phyloP scores from a whole-genome alignment of 1,140 invertebrate genomes.

The Euglossa dilemma region DNA sequence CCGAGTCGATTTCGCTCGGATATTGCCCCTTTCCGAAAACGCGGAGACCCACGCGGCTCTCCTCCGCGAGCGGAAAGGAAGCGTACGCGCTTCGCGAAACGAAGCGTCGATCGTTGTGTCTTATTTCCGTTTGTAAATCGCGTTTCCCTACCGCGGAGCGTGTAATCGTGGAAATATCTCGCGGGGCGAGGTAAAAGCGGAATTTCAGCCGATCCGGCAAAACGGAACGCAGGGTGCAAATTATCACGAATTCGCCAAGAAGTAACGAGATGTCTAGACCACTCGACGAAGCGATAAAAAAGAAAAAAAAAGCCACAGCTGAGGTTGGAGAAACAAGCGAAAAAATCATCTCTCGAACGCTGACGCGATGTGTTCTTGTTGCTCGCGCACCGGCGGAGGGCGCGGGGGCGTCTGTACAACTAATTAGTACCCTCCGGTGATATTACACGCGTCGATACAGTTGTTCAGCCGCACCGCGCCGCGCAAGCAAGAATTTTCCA shows the following conservation, averaged over 20 bases:
- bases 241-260: slow-evolving; percentile 12
- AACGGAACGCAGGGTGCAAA: not conserved
- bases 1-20: too few species aligned
- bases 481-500: slow-evolving; percentile 53
- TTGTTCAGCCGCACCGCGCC: slow-evolving; percentile 42
- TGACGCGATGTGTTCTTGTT: slow-evolving; percentile 34
- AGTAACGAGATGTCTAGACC: slow-evolving; percentile 47
- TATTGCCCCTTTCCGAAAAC: too few species aligned
- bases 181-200: not conserved
- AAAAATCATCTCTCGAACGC: slow-evolving; percentile 40
- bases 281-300: slow-evolving; percentile 22
- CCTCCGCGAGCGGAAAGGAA: too few species aligned
- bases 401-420: slow-evolving; percentile 23
- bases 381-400: not conserved
- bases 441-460: slow-evolving; percentile 59
- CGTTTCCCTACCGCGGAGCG: too few species aligned
- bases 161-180: too few species aligned
- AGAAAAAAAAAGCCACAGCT: not conserved
- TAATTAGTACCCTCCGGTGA: slow-evolving; percentile 54
- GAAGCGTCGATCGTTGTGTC: too few species aligned
- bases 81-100: too few species aligned
- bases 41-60: too few species aligned
- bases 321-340: slow-evolving; percentile 30
- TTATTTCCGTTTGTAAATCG: too few species aligned
- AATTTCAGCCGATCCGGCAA: not conserved